phyloP scores from a whole-genome alignment of 2,113 vertebrate genomes.

The Nothoprocta pentlandii region DNA sequence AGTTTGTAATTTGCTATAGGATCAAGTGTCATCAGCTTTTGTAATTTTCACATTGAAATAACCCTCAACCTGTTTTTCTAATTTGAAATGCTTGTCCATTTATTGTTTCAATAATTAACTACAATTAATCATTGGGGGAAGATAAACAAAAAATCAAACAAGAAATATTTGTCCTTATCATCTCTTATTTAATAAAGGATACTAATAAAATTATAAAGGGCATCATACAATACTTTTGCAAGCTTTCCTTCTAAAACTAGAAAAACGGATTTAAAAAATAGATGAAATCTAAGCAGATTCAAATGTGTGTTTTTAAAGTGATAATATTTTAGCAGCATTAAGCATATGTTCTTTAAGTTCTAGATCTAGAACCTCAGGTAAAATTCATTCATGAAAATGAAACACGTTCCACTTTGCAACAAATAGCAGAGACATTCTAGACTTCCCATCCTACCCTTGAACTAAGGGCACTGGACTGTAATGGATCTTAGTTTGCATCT shows the following conservation, averaged over 20 bases:
- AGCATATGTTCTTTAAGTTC: background rate
- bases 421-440: background rate
- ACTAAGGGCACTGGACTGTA: background rate
- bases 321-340: background rate
- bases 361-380: background rate
- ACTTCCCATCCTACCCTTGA: background rate
- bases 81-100: background rate
- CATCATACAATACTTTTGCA: background rate
- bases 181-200: background rate
- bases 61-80: background rate
- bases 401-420: background rate
- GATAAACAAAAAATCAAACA: background rate
- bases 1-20: background rate
- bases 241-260: background rate
- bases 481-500: background rate
- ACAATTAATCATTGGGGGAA: background rate
- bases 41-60: background rate
- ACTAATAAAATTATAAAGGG: background rate
- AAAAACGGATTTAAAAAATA: background rate
- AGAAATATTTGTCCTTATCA: background rate
- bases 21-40: background rate
- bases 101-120: background rate
- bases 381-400: background rate
- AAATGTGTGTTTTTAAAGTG: background rate
- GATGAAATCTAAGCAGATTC: background rate